Evolutionary conservation across 2,888 invertebrate genomes (phyloP), one percentile per base, ranked within the genome.

Genomic region (Dioctria rufipes): DNA sequence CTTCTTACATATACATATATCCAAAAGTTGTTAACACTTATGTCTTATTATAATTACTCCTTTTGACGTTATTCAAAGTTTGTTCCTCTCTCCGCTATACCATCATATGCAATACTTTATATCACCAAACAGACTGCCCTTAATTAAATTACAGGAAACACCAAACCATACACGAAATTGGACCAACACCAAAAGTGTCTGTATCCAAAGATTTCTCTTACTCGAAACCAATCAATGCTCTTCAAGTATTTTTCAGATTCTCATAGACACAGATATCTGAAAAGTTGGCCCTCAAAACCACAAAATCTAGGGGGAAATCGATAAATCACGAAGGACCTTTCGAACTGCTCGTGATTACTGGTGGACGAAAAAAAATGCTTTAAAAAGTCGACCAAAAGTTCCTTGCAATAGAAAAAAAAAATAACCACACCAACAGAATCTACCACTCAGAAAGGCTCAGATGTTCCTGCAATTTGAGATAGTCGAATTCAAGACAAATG

Each of bases 401-500:
- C 8, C 5, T 46, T 46, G 46, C 25, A 46, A 46, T 5, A 9
- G 54, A 54, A 54, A 11, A 54, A 63, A 63, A 63, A 60, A 60
- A 3, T 60, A 5, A 11, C n/a, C 9, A 1, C 8, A 54, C 4
- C 4, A 54, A 4, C 8, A 11, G 54, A 54, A 11, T 54, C 11
- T 13, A 37, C 37, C 37, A 40, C 6, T 4, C 78, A n/a, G 51
- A 66, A 66, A 13, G 51, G 54, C 5, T 40, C 73, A 66, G 66
- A 66, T 39, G 78, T 42, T 65, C 54, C 51, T 37, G 40, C 43
- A 63, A 63, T 63, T 67, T 40, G 51, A 81, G 78, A 51, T 58
- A 78, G 65, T 37, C 69, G 69, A 81, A 66, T 67, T 43, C 71
- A 61, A 73, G 80, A 80, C 78, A 82, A 80, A 82, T 82, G 78